These are phyloP conservation scores for Synodontis membranacea DNA, from an alignment of 2,113 vertebrate genomes.

Conservation along the genomic window DNA sequence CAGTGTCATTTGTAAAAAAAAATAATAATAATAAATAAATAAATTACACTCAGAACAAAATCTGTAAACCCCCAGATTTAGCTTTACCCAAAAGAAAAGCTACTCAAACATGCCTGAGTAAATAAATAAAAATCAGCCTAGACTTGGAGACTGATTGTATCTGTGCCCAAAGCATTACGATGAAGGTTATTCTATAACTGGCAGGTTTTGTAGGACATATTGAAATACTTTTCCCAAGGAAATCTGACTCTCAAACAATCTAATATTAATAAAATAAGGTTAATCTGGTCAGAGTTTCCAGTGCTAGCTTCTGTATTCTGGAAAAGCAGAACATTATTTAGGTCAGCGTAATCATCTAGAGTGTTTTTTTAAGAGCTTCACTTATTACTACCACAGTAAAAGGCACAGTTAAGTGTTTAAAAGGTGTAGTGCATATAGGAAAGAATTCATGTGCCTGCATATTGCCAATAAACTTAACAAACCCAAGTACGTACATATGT, in stretches of 20 bases:
- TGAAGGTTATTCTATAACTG: neutral
- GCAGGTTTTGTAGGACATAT: neutral
- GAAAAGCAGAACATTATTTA: neutral
- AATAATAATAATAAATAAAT: no score
- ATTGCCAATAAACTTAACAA: neutral
- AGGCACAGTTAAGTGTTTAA: neutral
- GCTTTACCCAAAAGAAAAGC: neutral
- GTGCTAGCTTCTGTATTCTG: neutral
- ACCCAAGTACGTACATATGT: neutral
- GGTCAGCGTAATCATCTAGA: neutral
- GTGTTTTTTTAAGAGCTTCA: neutral
- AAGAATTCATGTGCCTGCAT: neutral
- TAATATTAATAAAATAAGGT: neutral
- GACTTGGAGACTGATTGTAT: neutral
- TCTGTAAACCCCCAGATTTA: neutral
- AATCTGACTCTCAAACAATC: neutral
- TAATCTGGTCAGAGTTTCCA: neutral
- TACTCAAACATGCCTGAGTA: neutral
- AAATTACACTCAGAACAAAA: no score
- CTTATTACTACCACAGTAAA: neutral
- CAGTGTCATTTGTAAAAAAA: no score
- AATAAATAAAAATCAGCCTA: neutral
- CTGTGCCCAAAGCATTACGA: neutral
- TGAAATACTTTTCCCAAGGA: neutral
- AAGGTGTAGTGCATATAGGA: neutral